A percentile compares a stretch with the other conserved stretches of the same genome.
Evolutionary conservation across 2,888 invertebrate species (phyloP).

Genomic region (Drosophila heteroneura): DNA sequence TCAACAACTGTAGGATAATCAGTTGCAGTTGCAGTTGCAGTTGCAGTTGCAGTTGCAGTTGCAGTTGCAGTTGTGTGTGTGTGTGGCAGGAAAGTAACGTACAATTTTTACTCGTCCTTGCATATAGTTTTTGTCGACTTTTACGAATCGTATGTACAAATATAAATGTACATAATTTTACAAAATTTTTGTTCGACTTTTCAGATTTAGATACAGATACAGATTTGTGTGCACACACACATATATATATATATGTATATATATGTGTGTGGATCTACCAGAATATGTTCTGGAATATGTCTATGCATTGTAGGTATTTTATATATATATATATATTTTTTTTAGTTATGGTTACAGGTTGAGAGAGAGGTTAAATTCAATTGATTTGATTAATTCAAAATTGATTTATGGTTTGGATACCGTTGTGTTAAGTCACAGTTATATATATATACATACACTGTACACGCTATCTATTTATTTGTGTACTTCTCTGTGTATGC

Average conservation of each 20-base stretch:
- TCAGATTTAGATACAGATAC: constrained; percentile 12
- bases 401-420: constrained; percentile 29
- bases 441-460: neutral
- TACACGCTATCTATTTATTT: constrained; percentile 5
- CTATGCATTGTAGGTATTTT: constrained; percentile 1
- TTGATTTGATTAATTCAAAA: constrained; percentile 33
- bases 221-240: constrained; percentile 7
- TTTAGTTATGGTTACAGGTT: constrained; percentile 9
- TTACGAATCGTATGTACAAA: constrained; percentile 27
- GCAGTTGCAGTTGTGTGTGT: no score
- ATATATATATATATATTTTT: neutral
- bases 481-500: constrained; percentile 2
- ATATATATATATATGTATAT: constrained; percentile 1
- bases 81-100: constrained; percentile 1
- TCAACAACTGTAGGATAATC: constrained; percentile 4
- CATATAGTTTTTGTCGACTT: constrained; percentile 9
- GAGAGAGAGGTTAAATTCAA: constrained; percentile 36
- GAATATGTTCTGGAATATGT: neutral
- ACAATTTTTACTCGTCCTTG: constrained; percentile 6
- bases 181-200: constrained; percentile 10
- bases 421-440: constrained; percentile 13
- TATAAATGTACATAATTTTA: constrained; percentile 34
- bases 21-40: neutral
- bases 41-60: no score
- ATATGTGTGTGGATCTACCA: constrained; percentile 4